A percentile compares a stretch with the other conserved stretches of the same genome.
Evolutionary conservation across 2,888 invertebrate genomes (phyloP).

Genomic region (Ligdia adustata): DNA sequence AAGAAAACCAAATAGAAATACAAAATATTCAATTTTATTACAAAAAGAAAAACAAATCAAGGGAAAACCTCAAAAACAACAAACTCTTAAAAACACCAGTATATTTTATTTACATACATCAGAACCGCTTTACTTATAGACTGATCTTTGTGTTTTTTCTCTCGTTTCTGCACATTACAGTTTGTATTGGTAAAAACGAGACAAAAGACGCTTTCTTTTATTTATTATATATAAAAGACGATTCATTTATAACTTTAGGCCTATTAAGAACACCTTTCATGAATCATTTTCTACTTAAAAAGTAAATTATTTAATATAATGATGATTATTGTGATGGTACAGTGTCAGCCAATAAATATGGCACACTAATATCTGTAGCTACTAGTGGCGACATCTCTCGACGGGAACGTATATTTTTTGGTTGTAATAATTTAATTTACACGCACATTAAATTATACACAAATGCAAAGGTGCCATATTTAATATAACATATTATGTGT

Average conservation of each 20-base stretch:
- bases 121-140: no score
- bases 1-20: slow-evolving; percentile 34
- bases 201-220: no score
- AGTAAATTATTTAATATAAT: slow-evolving; percentile 7
- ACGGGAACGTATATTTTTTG: no score
- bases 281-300: slow-evolving; percentile 17
- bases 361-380: background rate
- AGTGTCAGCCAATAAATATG: slow-evolving; percentile 7
- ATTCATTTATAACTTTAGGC: slow-evolving; percentile 41
- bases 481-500: no score
- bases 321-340: slow-evolving; percentile 3
- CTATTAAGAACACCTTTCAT: slow-evolving; percentile 26
- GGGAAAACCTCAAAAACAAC: slow-evolving; percentile 62
- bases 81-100: slow-evolving; percentile 55
- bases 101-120: slow-evolving; percentile 55
- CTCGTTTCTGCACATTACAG: no score
- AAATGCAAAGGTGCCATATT: no score
- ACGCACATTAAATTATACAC: no score
- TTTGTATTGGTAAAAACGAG: no score
- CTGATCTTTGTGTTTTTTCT: no score
- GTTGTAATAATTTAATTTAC: no score
- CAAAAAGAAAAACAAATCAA: slow-evolving; percentile 55
- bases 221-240: no score
- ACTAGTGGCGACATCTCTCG: slow-evolving; percentile 7
- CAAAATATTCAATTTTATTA: slow-evolving; percentile 57